Evolutionary conservation across 2,113 vertebrate species (phyloP).

Genomic region (Tenebrosternarchus preto): DNA sequence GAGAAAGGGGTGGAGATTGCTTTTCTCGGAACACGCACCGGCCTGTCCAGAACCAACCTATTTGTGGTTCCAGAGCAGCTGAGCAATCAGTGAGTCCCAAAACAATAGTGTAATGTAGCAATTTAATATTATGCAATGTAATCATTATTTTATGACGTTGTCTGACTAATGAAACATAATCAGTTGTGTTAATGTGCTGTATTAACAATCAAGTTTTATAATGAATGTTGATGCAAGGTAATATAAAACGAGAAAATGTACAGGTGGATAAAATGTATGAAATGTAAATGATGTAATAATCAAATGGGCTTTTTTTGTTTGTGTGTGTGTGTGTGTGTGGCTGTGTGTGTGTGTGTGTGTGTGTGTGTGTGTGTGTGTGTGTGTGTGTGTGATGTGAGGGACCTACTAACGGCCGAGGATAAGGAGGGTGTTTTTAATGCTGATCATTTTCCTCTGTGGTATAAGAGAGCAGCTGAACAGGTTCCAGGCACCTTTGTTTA

Average conservation of each 20-base stretch:
- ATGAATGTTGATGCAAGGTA: no score
- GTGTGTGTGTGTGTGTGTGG: no score
- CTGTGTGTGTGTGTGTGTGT: constrained; percentile 45
- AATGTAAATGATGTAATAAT: no score
- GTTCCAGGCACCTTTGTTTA: constrained; percentile 95
- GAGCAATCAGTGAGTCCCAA: constrained; percentile 87
- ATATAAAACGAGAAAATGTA: no score
- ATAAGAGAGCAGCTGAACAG: constrained; percentile 94
- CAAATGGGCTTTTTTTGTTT: no score
- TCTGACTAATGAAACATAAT: no score
- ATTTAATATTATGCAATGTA: no score
- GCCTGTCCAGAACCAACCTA: constrained; percentile 90
- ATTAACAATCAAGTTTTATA: no score
- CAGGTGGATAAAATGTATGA: no score
- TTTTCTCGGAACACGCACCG: constrained; percentile 92
- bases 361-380: no score
- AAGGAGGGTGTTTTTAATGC: constrained; percentile 97
- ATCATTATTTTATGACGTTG: no score
- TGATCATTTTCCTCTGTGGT: constrained; percentile 98
- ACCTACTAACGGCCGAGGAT: constrained; percentile 93
- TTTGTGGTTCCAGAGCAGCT: constrained; percentile 92
- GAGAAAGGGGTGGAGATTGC: constrained; percentile 99
- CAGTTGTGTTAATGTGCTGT: no score
- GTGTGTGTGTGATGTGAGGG: constrained; percentile 78
- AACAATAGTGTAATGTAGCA: constrained; percentile 13